phyloP scores from a whole-genome alignment of 2,113 vertebrate genomes.

The Brevimyrus niger region DNA sequence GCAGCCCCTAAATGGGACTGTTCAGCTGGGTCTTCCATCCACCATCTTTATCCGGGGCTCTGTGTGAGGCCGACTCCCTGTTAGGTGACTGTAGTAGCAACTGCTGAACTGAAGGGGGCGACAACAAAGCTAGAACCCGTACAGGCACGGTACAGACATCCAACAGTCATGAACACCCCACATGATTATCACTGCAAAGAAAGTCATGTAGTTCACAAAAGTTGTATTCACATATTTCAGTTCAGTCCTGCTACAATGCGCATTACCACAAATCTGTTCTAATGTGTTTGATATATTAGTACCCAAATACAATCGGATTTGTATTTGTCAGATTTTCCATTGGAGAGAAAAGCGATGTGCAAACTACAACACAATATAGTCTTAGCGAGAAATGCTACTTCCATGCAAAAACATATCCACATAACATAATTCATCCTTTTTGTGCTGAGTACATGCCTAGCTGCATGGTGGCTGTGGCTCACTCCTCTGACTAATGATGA shows the following conservation, averaged over 20 bases:
- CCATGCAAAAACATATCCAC: too few relatives aligned
- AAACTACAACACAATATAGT: neutral
- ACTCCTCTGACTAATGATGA: neutral
- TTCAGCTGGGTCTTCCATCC: neutral
- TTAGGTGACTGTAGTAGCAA: constrained; percentile 63
- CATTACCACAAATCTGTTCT: neutral
- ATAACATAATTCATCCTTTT: neutral
- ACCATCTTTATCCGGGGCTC: neutral
- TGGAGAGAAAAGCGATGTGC: neutral
- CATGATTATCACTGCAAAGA: neutral
- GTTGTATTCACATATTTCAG: neutral
- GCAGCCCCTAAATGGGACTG: neutral
- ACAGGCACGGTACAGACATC: neutral
- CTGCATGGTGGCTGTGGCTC: neutral
- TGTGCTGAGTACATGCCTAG: neutral
- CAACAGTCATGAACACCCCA: neutral
- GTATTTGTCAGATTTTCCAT: neutral
- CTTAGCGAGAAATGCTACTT: too few relatives aligned
- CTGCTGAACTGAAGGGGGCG: constrained; percentile 59
- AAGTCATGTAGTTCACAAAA: neutral
- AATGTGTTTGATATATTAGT: neutral
- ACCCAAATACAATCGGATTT: neutral
- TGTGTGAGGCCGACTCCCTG: neutral
- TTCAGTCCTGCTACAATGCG: neutral
- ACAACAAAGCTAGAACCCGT: neutral